These are phyloP conservation scores for Trachymyrmex septentrionalis DNA, from an alignment of 1,140 invertebrate species.

Conservation along the genomic window DNA sequence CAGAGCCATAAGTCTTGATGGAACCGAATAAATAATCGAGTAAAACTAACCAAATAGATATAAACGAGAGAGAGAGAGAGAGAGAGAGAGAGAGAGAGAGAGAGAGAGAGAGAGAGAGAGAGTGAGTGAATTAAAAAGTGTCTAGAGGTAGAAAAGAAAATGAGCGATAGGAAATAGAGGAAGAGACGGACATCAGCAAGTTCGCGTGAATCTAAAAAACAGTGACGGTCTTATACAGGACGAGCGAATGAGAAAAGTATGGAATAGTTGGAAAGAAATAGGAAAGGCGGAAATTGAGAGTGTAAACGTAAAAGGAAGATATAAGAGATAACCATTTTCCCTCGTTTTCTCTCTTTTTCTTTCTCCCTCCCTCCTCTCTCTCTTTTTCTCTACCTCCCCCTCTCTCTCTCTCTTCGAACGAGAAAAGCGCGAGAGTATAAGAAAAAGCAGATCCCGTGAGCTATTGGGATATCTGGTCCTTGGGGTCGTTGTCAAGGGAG, in stretches of 20 bases:
- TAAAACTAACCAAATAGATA: constrained; percentile 66
- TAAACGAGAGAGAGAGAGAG: constrained; percentile 32
- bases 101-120: constrained; percentile 36
- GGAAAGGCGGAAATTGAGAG: constrained; percentile 64
- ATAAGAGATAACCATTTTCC: constrained; percentile 62
- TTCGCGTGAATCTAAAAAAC: constrained; percentile 49
- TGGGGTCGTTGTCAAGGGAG: constrained; percentile 54
- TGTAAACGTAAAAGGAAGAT: constrained; percentile 57
- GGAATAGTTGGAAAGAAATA: constrained; percentile 21
- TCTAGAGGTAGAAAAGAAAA: background rate
- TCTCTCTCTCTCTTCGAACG: background rate
- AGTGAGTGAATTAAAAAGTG: background rate
- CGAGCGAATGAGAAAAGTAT: constrained; percentile 10
- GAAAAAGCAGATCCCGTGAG: constrained; percentile 51
- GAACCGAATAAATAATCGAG: constrained; percentile 68
- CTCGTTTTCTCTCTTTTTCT: too few relatives aligned
- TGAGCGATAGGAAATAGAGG: constrained; percentile 20
- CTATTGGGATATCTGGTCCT: constrained; percentile 54
- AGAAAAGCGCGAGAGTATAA: constrained; percentile 32
- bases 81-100: constrained; percentile 27
- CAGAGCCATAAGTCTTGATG: constrained; percentile 55
- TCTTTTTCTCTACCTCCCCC: too few relatives aligned
- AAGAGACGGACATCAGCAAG: constrained; percentile 28
- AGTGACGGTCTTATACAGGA: constrained; percentile 10
- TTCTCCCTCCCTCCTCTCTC: too few relatives aligned